A percentile compares a stretch with the other conserved stretches of the same genome.
phyloP scores from a whole-genome alignment of 2,113 vertebrate genomes.

The Oxyruncus cristatus region DNA sequence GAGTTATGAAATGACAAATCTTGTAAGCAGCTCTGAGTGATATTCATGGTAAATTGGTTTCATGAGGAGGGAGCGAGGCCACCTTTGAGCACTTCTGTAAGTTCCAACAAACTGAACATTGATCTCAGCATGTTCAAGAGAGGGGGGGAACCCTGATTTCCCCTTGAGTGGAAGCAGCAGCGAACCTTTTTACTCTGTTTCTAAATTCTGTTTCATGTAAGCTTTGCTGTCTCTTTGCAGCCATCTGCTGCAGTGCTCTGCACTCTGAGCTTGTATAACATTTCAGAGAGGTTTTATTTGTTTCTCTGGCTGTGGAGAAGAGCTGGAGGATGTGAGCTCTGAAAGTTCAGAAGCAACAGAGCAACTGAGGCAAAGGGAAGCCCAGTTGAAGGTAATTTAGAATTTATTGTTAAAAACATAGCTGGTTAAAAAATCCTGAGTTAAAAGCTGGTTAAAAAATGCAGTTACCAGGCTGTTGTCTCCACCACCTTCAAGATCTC shows the following conservation, averaged over 20 bases:
- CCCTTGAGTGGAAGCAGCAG: neutral
- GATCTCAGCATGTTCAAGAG: neutral
- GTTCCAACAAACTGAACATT: neutral
- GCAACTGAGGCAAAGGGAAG: neutral
- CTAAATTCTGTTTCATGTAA: conserved; percentile 47
- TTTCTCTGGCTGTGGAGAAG: neutral
- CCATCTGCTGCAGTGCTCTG: conserved; percentile 33
- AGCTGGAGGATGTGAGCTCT: neutral
- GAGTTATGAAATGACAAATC: neutral
- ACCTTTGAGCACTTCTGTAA: neutral
- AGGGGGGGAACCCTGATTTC: neutral
- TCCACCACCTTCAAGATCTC: neutral
- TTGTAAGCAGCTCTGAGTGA: neutral
- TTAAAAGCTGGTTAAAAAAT: too few relatives aligned
- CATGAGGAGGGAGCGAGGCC: neutral
- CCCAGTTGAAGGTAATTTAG: neutral
- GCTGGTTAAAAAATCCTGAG: neutral
- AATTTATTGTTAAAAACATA: neutral
- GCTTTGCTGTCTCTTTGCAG: conserved; percentile 7
- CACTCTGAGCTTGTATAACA: neutral
- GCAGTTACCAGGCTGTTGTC: neutral
- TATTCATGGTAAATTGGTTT: neutral
- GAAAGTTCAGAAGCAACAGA: conserved; percentile 14
- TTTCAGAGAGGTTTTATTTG: neutral
- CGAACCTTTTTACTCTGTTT: conserved; percentile 13